A percentile compares a stretch with the other conserved stretches of the same genome.
Conservation (phyloP, 2,113 vertebrate species). For the Chelonoidis abingdonii region DNA sequence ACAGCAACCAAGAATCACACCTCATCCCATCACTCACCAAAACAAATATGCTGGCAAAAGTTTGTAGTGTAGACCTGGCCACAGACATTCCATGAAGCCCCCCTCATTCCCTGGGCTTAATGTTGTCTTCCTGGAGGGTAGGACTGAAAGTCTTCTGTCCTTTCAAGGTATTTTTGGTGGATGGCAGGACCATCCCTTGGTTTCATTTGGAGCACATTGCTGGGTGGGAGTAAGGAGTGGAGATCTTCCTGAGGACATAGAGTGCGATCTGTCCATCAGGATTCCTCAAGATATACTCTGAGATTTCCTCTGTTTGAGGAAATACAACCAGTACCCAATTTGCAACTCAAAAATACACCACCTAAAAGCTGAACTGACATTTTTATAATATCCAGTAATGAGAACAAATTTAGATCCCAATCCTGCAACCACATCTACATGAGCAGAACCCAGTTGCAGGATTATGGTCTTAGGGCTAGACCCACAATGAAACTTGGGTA, state of each 20-base stretch:
- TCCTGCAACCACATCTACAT: too few relatives aligned
- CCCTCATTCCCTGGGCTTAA: background rate
- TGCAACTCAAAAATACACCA: too few relatives aligned
- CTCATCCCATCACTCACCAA: background rate
- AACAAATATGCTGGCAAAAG: background rate
- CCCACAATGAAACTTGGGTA: too few relatives aligned
- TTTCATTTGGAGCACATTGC: background rate
- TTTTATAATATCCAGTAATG: too few relatives aligned
- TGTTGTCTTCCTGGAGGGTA: background rate
- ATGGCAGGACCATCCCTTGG: background rate
- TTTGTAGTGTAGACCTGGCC: background rate
- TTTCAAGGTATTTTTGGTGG: background rate
- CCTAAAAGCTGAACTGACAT: too few relatives aligned
- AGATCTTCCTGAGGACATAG: background rate
- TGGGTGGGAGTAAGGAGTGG: background rate
- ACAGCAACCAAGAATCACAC: background rate
- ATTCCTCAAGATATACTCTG: background rate
- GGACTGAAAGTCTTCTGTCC: background rate
- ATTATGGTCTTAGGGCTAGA: too few relatives aligned
- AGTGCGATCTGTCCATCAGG: background rate
- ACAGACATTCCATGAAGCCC: background rate
- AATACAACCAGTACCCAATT: too few relatives aligned
- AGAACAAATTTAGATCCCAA: too few relatives aligned
- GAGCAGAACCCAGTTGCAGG: too few relatives aligned
- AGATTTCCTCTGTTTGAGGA: background rate